phyloP scores from a whole-genome alignment of 2,888 invertebrate species.

The Octodonta nipae region DNA sequence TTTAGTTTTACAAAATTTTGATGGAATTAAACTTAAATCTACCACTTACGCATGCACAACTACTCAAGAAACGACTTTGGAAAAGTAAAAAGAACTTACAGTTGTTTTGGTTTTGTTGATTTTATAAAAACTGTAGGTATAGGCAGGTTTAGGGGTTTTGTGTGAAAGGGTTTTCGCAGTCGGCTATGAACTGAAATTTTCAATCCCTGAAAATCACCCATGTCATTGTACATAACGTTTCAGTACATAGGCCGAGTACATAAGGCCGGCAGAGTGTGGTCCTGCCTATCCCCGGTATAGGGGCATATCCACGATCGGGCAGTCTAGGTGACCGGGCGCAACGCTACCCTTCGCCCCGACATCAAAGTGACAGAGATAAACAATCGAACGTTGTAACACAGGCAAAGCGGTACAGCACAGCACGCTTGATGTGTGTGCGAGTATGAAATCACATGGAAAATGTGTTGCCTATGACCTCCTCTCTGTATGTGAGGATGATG shows the following conservation, averaged over 20 bases:
- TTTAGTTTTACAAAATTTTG: no score
- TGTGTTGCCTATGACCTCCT: slow-evolving; percentile 16
- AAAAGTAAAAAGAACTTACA: slow-evolving; percentile 26
- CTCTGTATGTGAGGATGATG: slow-evolving; percentile 3
- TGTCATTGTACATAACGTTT: slow-evolving; percentile 12
- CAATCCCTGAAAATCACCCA: slow-evolving; percentile 18
- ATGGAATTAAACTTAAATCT: no score
- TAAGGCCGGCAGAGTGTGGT: slow-evolving; percentile 16
- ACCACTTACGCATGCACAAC: no score
- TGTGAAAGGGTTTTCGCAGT: slow-evolving; percentile 36
- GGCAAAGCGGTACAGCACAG: slow-evolving; percentile 11
- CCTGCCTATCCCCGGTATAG: slow-evolving; percentile 22
- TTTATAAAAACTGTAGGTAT: slow-evolving; percentile 37
- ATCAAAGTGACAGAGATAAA: slow-evolving; percentile 15
- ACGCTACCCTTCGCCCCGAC: slow-evolving; percentile 10
- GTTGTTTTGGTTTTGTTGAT: slow-evolving; percentile 20
- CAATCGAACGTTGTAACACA: slow-evolving; percentile 13
- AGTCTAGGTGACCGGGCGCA: slow-evolving; percentile 9
- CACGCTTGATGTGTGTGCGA: slow-evolving; percentile 20
- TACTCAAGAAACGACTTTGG: no score
- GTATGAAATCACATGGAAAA: slow-evolving; percentile 19
- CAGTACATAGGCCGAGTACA: slow-evolving; percentile 18
- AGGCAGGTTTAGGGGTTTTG: slow-evolving; percentile 33
- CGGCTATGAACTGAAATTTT: slow-evolving; percentile 38
- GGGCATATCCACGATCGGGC: no score